Base-by-base conservation (phyloP, 2,113 vertebrate genomes). In the Regulus satrapa region DNA sequence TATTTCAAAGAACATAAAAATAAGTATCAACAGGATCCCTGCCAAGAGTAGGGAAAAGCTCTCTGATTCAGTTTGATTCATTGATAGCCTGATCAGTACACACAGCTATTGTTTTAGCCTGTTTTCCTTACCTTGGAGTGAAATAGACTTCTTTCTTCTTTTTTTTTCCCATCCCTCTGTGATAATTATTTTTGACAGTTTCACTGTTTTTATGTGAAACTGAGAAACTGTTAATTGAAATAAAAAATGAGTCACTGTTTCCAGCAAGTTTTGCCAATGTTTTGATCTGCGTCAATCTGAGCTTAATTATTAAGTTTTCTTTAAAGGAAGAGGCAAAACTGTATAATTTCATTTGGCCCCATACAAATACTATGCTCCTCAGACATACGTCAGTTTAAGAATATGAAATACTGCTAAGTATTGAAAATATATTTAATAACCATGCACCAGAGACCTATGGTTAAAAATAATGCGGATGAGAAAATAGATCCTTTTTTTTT, bases 171-270 rank as follows among this genome's bases (percentile, higher is more conserved):
- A 81, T 95, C 95, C 85, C 52, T 97, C 85, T 92, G 95, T 85
- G 96, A 95, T 98, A 97, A 98, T 98, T 96, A 96, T 97, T 98
- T 98, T 97, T 98, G 97, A 98, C 97, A 98, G 96, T 92, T 98
- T 97, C 92, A 28, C 97, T 98, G 96, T 97, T 98, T 98, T 95
- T 94, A 96, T 76, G 94, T 96, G 97, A 98, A 98, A 97, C 97
- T 95, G 97, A 98, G 97, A 98, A 98, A 97, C 97, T 97, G 97
- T 96, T 98, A 98, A 98, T 97, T 98, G 96, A 98, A 98, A 98
- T 96, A 96, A 96, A 97, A 97, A 97, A 93, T 97, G 97, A 98
- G 94, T 98, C 98, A 98, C 88, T 97, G 93, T 97, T 98, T 97
- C 97, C 93, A 96, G 89, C 85, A 80, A 92, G 95, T 98, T 97